These are phyloP conservation scores for Drosophila anomelani DNA, from an alignment of 2,888 invertebrate species.

Conservation along the genomic window DNA sequence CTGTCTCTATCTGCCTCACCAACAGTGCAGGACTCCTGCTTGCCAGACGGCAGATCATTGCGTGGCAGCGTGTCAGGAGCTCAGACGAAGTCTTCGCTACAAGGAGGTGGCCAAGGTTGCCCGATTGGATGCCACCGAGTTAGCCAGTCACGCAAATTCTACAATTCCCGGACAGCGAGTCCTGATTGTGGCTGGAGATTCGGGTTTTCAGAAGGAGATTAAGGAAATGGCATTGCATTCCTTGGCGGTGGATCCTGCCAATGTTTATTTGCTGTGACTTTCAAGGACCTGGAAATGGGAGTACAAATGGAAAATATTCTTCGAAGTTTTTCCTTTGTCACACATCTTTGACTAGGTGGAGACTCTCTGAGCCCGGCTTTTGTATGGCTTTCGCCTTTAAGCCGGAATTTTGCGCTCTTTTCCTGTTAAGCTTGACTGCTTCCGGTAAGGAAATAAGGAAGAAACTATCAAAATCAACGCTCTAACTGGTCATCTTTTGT, in stretches of 20 bases:
- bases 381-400: too few species aligned
- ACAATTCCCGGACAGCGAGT: constrained; percentile 9
- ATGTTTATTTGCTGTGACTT: constrained; percentile 58
- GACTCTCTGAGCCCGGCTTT: too few species aligned
- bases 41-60: constrained; percentile 43
- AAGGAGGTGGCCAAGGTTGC: constrained; percentile 66
- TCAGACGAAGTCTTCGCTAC: constrained; percentile 72
- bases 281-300: background rate
- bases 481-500: too few species aligned
- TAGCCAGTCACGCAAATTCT: constrained; percentile 18
- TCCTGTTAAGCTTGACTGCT: too few species aligned
- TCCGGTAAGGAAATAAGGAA: too few species aligned
- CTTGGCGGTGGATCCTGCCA: constrained; percentile 39
- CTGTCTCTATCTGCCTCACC: constrained; percentile 86
- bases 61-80: constrained; percentile 55
- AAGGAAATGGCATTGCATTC: constrained; percentile 16
- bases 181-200: constrained; percentile 59
- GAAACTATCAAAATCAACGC: too few species aligned
- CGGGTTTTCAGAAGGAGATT: constrained; percentile 54
- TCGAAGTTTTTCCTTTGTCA: too few species aligned
- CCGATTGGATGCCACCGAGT: constrained; percentile 57
- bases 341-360: too few species aligned
- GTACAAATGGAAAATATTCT: too few species aligned
- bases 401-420: too few species aligned
- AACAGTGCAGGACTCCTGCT: constrained; percentile 53